Conservation (phyloP, 2,888 invertebrate genomes). For the Dioctria linearis region DNA sequence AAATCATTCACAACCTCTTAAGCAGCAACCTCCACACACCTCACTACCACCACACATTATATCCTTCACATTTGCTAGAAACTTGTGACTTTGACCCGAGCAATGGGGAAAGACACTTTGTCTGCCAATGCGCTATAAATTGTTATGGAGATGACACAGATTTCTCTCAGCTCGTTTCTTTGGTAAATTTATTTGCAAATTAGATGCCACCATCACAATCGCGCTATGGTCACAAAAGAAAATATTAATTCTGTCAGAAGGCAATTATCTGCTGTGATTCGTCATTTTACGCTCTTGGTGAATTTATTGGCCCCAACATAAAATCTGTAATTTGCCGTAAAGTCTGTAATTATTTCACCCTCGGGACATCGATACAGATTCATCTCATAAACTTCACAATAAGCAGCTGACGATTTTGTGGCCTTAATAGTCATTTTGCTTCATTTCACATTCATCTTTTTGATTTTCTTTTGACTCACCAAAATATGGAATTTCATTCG, state of each 20-base stretch:
- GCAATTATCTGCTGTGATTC: constrained; percentile 40
- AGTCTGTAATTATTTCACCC: constrained; percentile 39
- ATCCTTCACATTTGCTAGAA: background rate
- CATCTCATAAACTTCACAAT: constrained; percentile 7
- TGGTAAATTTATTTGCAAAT: constrained; percentile 36
- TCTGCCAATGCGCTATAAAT: constrained; percentile 23
- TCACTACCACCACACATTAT: background rate
- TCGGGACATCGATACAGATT: constrained; percentile 6
- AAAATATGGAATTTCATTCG: constrained; percentile 5
- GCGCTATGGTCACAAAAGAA: too few species aligned
- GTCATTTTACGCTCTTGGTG: constrained; percentile 3
- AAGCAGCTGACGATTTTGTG: constrained; percentile 11
- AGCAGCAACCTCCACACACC: background rate
- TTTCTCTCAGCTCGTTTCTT: constrained; percentile 34
- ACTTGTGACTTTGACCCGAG: background rate
- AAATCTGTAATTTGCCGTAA: constrained; percentile 35
- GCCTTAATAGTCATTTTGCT: constrained; percentile 25
- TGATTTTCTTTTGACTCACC: background rate
- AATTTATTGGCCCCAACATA: constrained; percentile 42
- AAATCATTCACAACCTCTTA: background rate
- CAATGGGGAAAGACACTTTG: background rate
- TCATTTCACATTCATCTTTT: constrained; percentile 18
- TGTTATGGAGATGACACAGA: background rate
- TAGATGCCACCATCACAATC: constrained; percentile 3
- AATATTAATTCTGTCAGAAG: constrained; percentile 10